phyloP scores from a whole-genome alignment of 1,140 invertebrate genomes.

The Nylanderia fulva region DNA sequence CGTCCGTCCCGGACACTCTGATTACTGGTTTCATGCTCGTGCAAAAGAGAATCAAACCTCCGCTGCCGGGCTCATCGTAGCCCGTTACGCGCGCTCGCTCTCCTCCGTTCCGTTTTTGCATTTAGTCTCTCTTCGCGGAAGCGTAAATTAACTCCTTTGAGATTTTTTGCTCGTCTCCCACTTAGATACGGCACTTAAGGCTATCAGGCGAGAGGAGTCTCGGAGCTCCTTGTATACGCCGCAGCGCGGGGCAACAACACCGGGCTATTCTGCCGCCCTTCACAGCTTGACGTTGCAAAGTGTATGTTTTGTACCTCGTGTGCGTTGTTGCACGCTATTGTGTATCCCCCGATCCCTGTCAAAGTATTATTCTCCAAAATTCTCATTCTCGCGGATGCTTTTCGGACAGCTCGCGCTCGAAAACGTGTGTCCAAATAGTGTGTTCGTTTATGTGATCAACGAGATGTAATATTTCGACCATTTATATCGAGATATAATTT shows the following conservation, averaged over 20 bases:
- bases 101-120: conserved; percentile 45
- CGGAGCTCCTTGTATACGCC: conserved; percentile 49
- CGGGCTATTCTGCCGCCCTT: conserved; percentile 46
- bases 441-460: not conserved
- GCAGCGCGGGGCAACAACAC: conserved; percentile 36
- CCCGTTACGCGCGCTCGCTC: conserved; percentile 45
- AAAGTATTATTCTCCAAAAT: conserved; percentile 52
- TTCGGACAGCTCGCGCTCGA: not conserved
- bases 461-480: not conserved
- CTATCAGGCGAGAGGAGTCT: conserved; percentile 21
- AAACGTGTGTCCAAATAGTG: not conserved
- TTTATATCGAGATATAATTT: not conserved
- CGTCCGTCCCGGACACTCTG: conserved; percentile 83
- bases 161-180: conserved; percentile 57
- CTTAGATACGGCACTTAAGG: conserved; percentile 61
- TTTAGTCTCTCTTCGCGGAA: conserved; percentile 62
- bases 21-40: conserved; percentile 83
- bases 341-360: conserved; percentile 37
- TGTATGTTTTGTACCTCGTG: conserved; percentile 50
- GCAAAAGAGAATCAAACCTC: conserved; percentile 79
- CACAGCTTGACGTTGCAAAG: conserved; percentile 54
- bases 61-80: conserved; percentile 37
- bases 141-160: conserved; percentile 63
- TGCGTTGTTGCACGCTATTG: conserved; percentile 34
- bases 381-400: conserved; percentile 11